Conservation (phyloP, 2,797 vertebrate species). For the Kryptopterus vitreolus region DNA sequence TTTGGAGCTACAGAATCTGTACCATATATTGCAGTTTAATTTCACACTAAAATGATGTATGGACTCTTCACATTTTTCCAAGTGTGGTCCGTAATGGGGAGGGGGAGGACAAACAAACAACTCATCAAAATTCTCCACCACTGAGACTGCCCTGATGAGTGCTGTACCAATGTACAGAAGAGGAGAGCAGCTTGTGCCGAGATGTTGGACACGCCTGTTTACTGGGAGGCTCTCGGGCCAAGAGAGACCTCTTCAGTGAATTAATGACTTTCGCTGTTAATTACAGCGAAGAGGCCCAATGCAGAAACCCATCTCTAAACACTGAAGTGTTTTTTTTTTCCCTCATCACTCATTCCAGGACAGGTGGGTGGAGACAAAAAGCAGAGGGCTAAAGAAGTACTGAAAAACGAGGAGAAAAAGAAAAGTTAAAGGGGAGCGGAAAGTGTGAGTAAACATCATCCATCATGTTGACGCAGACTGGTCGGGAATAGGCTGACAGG, state of each 20-base stretch:
- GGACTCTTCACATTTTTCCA: neutral
- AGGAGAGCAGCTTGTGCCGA: neutral
- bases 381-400: neutral
- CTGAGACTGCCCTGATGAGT: conserved; percentile 8
- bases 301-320: neutral
- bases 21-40: neutral
- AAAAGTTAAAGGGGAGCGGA: conserved; percentile 32
- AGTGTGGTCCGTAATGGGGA: neutral
- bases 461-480: conserved; percentile 58
- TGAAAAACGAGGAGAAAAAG: conserved; percentile 22
- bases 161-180: neutral
- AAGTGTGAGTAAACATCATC: conserved; percentile 67
- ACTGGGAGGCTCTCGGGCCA: conserved; percentile 20
- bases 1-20: neutral
- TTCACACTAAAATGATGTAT: neutral
- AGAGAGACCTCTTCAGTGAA: conserved; percentile 25
- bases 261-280: conserved; percentile 37
- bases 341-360: conserved; percentile 24
- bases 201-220: neutral
- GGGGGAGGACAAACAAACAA: neutral
- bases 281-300: conserved; percentile 9
- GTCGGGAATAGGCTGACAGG: conserved; percentile 38
- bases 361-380: neutral
- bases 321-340: neutral
- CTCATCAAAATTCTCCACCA: conserved; percentile 8